Percentiles rank a stretch among this genome's conserved stretches.
Evolutionary conservation across 2,888 invertebrate genomes (phyloP).

Genomic region (Nemapogon koenigi): DNA sequence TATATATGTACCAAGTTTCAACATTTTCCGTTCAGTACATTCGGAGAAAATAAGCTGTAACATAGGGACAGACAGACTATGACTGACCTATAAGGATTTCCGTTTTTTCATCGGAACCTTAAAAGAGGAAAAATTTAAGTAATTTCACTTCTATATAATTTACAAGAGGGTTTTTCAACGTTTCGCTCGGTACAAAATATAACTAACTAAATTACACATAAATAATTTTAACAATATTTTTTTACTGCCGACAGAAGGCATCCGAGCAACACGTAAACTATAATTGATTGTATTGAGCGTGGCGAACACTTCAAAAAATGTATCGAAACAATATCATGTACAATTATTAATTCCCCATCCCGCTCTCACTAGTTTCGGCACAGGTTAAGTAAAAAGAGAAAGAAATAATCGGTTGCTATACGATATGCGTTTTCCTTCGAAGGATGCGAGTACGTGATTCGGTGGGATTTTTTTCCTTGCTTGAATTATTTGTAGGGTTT

Average conservation of each 20-base stretch:
- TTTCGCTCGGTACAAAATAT: neutral
- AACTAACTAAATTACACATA: conserved; percentile 3
- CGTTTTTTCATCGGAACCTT: too few species aligned
- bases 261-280: conserved; percentile 51
- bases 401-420: conserved; percentile 38
- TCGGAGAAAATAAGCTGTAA: too few species aligned
- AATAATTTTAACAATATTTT: conserved; percentile 33
- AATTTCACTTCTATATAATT: too few species aligned
- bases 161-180: too few species aligned
- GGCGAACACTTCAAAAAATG: conserved; percentile 49
- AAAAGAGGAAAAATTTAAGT: too few species aligned
- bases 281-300: conserved; percentile 59
- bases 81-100: too few species aligned
- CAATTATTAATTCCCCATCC: conserved; percentile 41
- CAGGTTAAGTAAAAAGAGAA: conserved; percentile 28
- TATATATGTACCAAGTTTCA: too few species aligned
- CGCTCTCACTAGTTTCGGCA: conserved; percentile 22
- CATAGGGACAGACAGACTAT: too few species aligned
- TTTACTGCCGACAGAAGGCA: conserved; percentile 47
- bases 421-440: conserved; percentile 61
- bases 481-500: conserved; percentile 64
- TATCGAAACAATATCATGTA: conserved; percentile 31
- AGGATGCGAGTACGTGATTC: conserved; percentile 61
- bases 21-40: too few species aligned
- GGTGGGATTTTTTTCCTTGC: conserved; percentile 55